Evolutionary conservation across 2,888 invertebrate species (phyloP), one percentile per base, ranked within the genome.

Genomic region (Druceiella hillmani): DNA sequence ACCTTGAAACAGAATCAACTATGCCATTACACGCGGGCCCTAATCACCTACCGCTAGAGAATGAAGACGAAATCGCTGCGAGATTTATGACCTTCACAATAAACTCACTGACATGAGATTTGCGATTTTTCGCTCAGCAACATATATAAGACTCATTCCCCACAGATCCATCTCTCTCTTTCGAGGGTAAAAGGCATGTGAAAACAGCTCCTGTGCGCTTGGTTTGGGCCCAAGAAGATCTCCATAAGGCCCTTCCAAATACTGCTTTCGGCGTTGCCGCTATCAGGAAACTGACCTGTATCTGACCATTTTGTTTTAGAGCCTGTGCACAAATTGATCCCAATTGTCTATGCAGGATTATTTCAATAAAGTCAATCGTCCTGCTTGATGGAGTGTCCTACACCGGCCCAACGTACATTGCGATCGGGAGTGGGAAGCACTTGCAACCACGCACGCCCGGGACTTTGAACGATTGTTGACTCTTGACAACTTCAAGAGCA

Each of bases 61-160:
- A n/a, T n/a, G n/a, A n/a, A n/a, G n/a, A n/a, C n/a, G n/a, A n/a
- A n/a, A n/a, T n/a, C 4, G 30, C 13, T 15, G 12, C 7, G 30
- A 30, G 30, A 30, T 30, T 5, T 4, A 6, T 13, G 30, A 30
- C 30, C 30, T 30, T 7, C 30, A 30, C 14, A 13, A 30, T 7
- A 30, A 13, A 13, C 30, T 30, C 5, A 5, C 6, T 24, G n/a
- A n/a, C n/a, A 14, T 33, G 28, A 29, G 27, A 20, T 33, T 33
- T 33, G 33, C 20, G 22, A 37, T 37, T 37, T 32, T 26, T 17
- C 37, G 37, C 31, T 25, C 25, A 24, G 37, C 25, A 25, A 37
- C 37, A 37, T 37, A 37, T 37, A 9, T 37, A 24, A 22, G 33
- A 24, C 25, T 33, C 24, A 33, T 33, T 15, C 33, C 33, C 33